Percentiles rank a stretch among this genome's conserved stretches.
phyloP scores from a whole-genome alignment of 2,797 vertebrate genomes.

The Salmo trutta region DNA sequence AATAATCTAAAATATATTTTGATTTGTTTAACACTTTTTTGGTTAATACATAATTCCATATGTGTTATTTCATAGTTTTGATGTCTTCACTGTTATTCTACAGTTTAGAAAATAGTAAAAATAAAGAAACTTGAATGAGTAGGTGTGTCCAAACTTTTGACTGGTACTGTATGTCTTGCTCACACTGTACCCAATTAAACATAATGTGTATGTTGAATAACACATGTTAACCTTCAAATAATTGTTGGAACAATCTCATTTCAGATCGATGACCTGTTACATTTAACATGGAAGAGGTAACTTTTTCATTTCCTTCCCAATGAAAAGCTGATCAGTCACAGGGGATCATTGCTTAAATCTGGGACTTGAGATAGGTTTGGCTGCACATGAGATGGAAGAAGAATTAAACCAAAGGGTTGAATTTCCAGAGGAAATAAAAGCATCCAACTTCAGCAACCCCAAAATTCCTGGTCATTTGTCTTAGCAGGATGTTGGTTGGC shows the following conservation, averaged over 20 bases:
- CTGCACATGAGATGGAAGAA: no score
- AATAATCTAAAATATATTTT: no score
- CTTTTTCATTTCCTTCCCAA: conserved; percentile 33
- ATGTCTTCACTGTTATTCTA: no score
- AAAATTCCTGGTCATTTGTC: conserved; percentile 38
- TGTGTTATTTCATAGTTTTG: no score
- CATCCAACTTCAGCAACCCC: conserved; percentile 11
- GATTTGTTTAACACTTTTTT: no score
- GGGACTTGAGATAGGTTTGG: conserved; percentile 34
- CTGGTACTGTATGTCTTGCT: not conserved
- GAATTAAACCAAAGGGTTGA: conserved; percentile 7
- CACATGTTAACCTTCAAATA: not conserved
- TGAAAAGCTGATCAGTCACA: conserved; percentile 28
- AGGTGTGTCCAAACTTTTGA: conserved; percentile 13
- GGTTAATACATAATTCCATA: no score
- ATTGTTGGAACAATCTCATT: conserved; percentile 24
- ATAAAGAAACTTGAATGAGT: not conserved
- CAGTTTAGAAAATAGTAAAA: not conserved
- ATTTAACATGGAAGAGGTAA: conserved; percentile 34
- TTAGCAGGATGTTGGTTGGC: conserved; percentile 28
- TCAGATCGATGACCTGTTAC: conserved; percentile 31
- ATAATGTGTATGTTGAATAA: conserved; percentile 30
- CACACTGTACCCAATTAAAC: conserved; percentile 25
- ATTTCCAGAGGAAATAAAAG: conserved; percentile 35
- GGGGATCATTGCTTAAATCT: conserved; percentile 41